phyloP scores from a whole-genome alignment of 2,888 invertebrate genomes.

The Monoplex corrugatus region DNA sequence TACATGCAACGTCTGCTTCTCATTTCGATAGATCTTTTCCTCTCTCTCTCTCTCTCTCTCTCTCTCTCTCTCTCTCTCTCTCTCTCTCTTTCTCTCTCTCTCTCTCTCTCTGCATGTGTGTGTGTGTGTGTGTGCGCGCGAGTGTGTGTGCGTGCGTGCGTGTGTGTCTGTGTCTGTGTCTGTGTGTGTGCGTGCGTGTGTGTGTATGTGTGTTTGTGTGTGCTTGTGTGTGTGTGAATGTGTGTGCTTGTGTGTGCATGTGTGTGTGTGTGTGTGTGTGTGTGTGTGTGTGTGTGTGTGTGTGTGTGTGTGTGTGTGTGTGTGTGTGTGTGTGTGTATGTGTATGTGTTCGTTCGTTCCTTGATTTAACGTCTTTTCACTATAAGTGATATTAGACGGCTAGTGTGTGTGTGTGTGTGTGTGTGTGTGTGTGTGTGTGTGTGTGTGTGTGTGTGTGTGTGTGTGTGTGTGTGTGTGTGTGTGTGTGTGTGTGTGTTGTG shows the following conservation, averaged over 20 bases:
- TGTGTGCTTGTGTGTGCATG: conserved; percentile 24
- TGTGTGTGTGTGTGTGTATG: conserved; percentile 19
- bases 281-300: conserved; percentile 35
- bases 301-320: conserved; percentile 22
- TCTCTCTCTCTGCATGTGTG: not conserved
- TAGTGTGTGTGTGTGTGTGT: conserved; percentile 11
- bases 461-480: conserved; percentile 15
- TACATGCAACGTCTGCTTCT: no score
- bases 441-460: conserved; percentile 30
- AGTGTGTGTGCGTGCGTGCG: conserved; percentile 2
- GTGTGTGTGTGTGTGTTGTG: no score
- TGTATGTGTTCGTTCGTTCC: conserved; percentile 2
- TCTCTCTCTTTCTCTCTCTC: not conserved
- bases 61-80: no score
- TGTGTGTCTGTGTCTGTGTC: not conserved
- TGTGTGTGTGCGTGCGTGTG: not conserved
- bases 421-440: conserved; percentile 44
- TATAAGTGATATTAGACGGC: not conserved
- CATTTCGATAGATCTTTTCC: no score
- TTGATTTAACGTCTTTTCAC: no score
- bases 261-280: not conserved
- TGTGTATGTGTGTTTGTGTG: not conserved
- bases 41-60: no score
- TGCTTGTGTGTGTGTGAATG: conserved; percentile 7
- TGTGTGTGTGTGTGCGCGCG: conserved; percentile 7